These are phyloP conservation scores for Periphyllus acericola DNA, from an alignment of 2,888 invertebrate species.

Conservation along the genomic window DNA sequence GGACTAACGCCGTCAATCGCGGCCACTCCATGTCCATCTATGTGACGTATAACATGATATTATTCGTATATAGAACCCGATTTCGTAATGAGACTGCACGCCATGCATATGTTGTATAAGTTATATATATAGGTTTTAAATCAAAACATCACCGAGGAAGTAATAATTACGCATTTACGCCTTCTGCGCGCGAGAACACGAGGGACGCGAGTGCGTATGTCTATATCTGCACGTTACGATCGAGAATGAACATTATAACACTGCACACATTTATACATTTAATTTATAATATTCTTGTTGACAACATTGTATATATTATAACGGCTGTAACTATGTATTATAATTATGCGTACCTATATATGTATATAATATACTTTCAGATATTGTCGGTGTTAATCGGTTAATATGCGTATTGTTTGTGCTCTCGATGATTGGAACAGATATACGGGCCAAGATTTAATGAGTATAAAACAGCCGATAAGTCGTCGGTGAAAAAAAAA, in stretches of 20 bases:
- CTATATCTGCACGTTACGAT: background rate
- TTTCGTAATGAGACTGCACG: too few species aligned
- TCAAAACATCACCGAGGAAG: background rate
- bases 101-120: too few species aligned
- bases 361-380: background rate
- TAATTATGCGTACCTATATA: background rate
- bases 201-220: background rate
- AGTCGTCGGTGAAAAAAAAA: conserved; percentile 5
- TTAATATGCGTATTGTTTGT: background rate
- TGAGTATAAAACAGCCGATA: conserved; percentile 22
- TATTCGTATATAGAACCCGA: too few species aligned
- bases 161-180: conserved; percentile 25
- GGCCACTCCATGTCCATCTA: too few species aligned
- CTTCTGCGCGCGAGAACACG: background rate
- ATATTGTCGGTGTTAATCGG: background rate
- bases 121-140: background rate
- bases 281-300: conserved; percentile 37
- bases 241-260: background rate
- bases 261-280: background rate
- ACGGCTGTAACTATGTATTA: background rate
- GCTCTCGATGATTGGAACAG: conserved; percentile 10
- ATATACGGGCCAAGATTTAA: conserved; percentile 6
- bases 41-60: too few species aligned
- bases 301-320: conserved; percentile 33
- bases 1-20: too few species aligned